Base-by-base conservation (phyloP, 2,113 vertebrate species). In the Megaceryle maxima region DNA sequence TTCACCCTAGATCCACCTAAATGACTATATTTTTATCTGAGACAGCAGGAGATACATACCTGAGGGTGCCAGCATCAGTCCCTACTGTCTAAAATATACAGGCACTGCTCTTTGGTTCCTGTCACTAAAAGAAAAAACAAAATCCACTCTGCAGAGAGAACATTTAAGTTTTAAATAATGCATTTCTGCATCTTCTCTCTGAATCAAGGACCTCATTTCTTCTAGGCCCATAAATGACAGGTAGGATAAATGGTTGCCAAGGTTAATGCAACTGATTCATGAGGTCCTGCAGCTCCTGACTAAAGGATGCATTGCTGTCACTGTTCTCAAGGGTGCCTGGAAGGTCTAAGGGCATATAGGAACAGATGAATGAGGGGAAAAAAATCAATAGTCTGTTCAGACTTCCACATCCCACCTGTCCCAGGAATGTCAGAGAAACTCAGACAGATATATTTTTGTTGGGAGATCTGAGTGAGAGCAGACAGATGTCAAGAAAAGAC, bases 141-240 rank as follows among this genome's bases (percentile, higher is more conserved):
- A 77, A 46, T 37, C 35, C 16, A 44, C 81, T 91, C 48, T 44
- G 19, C 69, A 68, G 53, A n/a, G 17, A 75, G 33, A 48, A 62
- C 80, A 90, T 82, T 87, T 64, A 81, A 69, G 68, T 84, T 92
- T 78, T 95, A 87, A 96, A 94, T 88, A 90, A 94, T 84, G n/a
- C 16, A 92, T 87, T 93, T 87, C 51, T 62, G 7, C 28, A 77
- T 63, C 41, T 92, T 43, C 53, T 88, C 28, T 92, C 66, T 63
- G 43, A 88, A 33, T 81, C 24, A 63, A 95, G 64, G 12, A 67
- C 44, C 13, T 85, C 6, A 53, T 83, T 87, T 83, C 82, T 93
- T 80, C 68, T 39, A 70, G 46, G 22, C 11, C 35, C 17, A 44
- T 2, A 63, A 73, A 59, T 56, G 77, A 67, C 62, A 64, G 53